phyloP scores from a whole-genome alignment of 2,797 vertebrate species.

The Sarcoramphus papa region DNA sequence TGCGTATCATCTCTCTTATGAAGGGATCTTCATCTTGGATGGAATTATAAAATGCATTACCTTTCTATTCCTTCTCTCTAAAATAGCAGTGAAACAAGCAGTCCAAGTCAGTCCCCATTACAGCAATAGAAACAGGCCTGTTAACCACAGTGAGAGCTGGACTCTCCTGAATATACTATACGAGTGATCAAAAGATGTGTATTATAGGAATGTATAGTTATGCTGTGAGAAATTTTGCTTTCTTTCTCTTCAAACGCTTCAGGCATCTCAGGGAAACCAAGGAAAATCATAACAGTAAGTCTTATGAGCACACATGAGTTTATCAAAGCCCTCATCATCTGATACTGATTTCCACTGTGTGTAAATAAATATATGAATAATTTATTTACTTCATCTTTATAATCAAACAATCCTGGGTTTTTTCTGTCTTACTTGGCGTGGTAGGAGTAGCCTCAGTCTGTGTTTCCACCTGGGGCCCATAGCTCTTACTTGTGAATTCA shows the following conservation, averaged over 20 bases:
- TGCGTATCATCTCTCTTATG: not conserved
- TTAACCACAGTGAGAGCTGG: not conserved
- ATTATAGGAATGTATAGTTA: not conserved
- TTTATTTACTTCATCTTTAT: not conserved
- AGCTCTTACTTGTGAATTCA: not conserved
- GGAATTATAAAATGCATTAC: not conserved
- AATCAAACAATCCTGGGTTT: not conserved
- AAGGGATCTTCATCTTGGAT: not conserved
- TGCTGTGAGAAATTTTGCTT: not conserved
- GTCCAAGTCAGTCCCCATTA: not conserved
- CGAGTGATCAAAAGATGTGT: conserved; percentile 1
- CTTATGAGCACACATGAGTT: not conserved
- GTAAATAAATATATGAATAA: not conserved
- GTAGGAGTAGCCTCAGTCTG: not conserved
- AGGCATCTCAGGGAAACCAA: not conserved
- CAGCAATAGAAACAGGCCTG: not conserved
- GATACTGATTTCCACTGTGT: not conserved
- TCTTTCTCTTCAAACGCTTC: conserved; percentile 32
- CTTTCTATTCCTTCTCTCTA: not conserved
- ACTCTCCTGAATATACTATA: not conserved
- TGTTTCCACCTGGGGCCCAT: not conserved
- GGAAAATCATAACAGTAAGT: not conserved
- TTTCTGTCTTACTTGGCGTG: not conserved
- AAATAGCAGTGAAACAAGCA: not conserved
- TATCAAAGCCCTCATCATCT: not conserved